phyloP scores from a whole-genome alignment of 2,888 invertebrate species.

The Brachyptera risi region DNA sequence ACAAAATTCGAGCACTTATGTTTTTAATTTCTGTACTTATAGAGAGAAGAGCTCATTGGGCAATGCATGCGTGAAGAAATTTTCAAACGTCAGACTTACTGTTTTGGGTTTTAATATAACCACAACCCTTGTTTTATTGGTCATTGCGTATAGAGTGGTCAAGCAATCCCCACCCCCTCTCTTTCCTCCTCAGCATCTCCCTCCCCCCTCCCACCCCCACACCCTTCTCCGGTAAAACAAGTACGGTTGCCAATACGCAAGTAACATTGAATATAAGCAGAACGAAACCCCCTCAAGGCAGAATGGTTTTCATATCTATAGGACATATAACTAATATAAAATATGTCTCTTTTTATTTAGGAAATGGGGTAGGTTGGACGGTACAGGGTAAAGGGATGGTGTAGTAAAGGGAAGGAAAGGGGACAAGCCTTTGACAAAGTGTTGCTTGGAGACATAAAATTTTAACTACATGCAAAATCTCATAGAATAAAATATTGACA shows the following conservation, averaged over 20 bases:
- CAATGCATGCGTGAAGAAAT: no score
- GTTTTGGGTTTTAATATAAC: constrained; percentile 16
- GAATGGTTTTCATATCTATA: constrained; percentile 29
- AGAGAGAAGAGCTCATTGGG: no score
- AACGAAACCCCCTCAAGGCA: constrained; percentile 23
- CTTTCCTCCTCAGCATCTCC: constrained; percentile 29
- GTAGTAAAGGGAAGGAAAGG: constrained; percentile 40
- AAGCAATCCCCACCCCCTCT: constrained; percentile 30
- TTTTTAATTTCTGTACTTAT: no score
- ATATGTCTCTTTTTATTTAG: background rate
- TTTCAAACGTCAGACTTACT: no score
- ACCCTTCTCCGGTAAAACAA: constrained; percentile 23
- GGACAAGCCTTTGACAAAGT: constrained; percentile 32
- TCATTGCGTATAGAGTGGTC: constrained; percentile 28
- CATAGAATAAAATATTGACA: constrained; percentile 28
- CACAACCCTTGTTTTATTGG: constrained; percentile 19
- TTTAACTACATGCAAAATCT: constrained; percentile 24
- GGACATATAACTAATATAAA: constrained; percentile 17
- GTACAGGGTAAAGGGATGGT: constrained; percentile 48
- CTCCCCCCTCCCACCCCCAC: constrained; percentile 29
- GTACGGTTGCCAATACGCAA: no score
- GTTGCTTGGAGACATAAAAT: constrained; percentile 32
- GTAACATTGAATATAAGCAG: constrained; percentile 26
- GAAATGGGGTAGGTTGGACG: background rate
- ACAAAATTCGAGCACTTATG: no score